Conservation (phyloP, 2,113 vertebrate species). For the Labeo catla region DNA sequence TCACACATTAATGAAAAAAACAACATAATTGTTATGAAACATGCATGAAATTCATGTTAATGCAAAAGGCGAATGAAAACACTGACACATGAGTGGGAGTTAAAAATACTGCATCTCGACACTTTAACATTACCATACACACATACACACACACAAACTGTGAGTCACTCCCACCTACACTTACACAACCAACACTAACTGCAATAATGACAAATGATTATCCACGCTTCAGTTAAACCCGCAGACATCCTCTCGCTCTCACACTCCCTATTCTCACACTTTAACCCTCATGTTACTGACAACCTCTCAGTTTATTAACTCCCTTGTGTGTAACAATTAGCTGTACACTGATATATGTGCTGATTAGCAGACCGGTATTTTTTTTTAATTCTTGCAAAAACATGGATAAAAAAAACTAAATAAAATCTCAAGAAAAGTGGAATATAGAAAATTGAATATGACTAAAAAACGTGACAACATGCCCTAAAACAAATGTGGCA, state of each 20-base stretch:
- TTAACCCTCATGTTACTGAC: neutral
- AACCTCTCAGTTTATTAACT: neutral
- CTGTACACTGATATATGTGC: neutral
- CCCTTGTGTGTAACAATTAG: neutral
- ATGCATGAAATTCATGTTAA: neutral
- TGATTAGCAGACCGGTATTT: neutral
- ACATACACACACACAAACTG: slow-evolving; percentile 39
- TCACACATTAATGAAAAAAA: neutral
- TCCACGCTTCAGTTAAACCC: slow-evolving; percentile 22
- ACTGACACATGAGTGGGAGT: slow-evolving; percentile 12
- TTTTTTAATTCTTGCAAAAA: neutral
- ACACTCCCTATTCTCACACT: neutral
- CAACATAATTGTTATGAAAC: neutral
- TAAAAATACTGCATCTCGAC: slow-evolving; percentile 1
- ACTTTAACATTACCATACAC: slow-evolving; percentile 14
- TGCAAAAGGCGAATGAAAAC: slow-evolving; percentile 1
- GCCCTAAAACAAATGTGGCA: neutral
- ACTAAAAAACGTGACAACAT: neutral
- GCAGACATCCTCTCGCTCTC: slow-evolving; percentile 19
- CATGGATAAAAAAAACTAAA: neutral
- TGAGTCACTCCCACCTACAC: slow-evolving; percentile 29
- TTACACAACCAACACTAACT: slow-evolving; percentile 30
- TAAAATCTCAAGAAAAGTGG: neutral
- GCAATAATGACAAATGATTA: slow-evolving; percentile 20
- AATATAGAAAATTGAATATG: neutral